Percentiles rank a stretch among this genome's conserved stretches.
Conservation (phyloP, 30 jellyfish, hydroid and myxozoan species). For the Aurelia aurita complex sp. Pacific region DNA sequence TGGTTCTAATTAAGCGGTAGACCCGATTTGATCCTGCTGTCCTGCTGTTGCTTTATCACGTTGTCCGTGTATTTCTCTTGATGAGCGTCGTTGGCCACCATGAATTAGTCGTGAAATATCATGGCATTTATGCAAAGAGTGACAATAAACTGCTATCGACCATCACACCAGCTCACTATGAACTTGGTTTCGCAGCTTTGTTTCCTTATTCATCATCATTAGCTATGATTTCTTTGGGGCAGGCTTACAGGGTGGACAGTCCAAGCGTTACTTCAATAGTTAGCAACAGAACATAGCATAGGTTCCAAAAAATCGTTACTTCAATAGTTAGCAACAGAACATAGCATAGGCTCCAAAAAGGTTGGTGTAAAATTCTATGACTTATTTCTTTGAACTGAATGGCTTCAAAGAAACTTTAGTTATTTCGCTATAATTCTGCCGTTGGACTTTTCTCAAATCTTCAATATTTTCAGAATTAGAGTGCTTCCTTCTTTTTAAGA, state of each 20-base stretch:
- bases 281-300: background rate
- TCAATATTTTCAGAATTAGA: too few species aligned
- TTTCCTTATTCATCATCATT: slow-evolving; percentile 7
- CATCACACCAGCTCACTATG: slow-evolving; percentile 34
- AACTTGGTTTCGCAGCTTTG: slow-evolving; percentile 42
- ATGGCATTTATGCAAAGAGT: slow-evolving; percentile 15
- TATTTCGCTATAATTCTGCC: too few species aligned
- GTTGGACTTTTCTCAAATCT: too few species aligned
- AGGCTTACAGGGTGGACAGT: background rate
- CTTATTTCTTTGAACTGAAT: too few species aligned
- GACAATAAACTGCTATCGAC: slow-evolving; percentile 40
- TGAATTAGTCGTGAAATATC: slow-evolving; percentile 16
- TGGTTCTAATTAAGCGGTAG: slow-evolving; percentile 31
- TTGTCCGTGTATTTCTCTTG: slow-evolving; percentile 1
- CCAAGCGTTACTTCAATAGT: background rate
- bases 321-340: background rate
- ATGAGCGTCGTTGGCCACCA: slow-evolving; percentile 26
- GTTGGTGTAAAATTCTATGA: too few species aligned
- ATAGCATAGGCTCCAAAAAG: background rate
- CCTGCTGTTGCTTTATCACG: slow-evolving; percentile 5
- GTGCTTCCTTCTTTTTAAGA: too few species aligned
- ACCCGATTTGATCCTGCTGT: slow-evolving; percentile 14
- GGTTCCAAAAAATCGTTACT: background rate
- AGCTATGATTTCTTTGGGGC: background rate
- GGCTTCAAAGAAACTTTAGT: too few species aligned